phyloP scores from a whole-genome alignment of 2,113 vertebrate species.

The Cryptotis parvus region DNA sequence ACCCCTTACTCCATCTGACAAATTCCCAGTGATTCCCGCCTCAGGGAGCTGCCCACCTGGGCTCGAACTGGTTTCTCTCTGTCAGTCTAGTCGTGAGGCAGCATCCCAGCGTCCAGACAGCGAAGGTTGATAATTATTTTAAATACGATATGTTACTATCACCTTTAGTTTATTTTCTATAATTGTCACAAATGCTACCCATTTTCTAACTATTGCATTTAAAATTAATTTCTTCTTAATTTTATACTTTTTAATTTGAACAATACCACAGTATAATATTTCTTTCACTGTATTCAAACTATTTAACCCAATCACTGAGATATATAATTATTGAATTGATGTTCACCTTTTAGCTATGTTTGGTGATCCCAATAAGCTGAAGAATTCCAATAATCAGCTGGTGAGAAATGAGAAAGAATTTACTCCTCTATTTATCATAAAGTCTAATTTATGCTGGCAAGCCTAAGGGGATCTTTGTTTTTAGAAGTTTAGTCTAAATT shows the following conservation, averaged over 20 bases:
- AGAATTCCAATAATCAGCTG: background rate
- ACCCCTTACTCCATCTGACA: no score
- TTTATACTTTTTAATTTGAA: background rate
- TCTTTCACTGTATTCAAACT: background rate
- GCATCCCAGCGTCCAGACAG: no score
- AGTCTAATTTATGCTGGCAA: background rate
- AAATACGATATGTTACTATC: no score
- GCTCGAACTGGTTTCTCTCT: no score
- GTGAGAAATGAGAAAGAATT: background rate
- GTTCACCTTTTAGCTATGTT: background rate
- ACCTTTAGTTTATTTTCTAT: background rate
- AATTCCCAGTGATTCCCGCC: no score
- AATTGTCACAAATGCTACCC: accelerated
- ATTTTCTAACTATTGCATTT: background rate
- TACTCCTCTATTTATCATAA: background rate
- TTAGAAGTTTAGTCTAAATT: background rate
- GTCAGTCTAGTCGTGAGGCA: no score
- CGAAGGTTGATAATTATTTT: no score
- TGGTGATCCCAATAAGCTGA: background rate
- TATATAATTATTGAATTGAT: background rate
- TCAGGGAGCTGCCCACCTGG: no score
- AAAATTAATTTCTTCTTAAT: background rate
- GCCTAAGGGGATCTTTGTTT: background rate
- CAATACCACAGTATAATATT: background rate
- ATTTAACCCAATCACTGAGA: background rate